These are phyloP conservation scores for Diprion similis DNA, from an alignment of 1,140 invertebrate species.

Conservation along the genomic window DNA sequence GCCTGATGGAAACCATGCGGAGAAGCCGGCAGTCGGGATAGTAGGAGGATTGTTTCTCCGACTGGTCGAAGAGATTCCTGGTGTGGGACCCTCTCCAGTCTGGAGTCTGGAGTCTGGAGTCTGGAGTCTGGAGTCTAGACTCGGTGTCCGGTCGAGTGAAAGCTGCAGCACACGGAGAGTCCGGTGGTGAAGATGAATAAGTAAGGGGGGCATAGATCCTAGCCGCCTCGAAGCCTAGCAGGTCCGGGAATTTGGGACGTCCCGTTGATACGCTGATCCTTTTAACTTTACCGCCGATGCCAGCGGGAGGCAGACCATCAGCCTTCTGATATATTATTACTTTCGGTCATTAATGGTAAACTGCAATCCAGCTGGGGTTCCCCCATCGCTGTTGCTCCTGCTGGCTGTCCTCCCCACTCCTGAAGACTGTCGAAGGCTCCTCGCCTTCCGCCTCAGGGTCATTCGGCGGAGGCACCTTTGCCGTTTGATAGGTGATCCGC, in stretches of 20 bases:
- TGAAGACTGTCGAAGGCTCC: neutral
- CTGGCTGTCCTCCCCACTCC: neutral
- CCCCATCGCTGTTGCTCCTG: neutral
- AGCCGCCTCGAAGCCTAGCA: too few relatives aligned
- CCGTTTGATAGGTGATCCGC: neutral
- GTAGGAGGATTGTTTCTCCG: too few relatives aligned
- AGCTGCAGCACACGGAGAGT: too few relatives aligned
- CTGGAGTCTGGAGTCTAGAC: too few relatives aligned
- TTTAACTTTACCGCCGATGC: conserved; percentile 56
- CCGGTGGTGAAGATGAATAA: too few relatives aligned
- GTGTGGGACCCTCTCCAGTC: too few relatives aligned
- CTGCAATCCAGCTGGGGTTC: conserved; percentile 47
- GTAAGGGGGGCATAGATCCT: neutral
- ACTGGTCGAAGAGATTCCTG: too few relatives aligned
- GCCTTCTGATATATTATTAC: conserved; percentile 55
- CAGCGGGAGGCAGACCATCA: conserved; percentile 52
- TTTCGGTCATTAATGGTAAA: conserved; percentile 58
- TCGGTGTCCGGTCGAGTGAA: too few relatives aligned
- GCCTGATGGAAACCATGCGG: too few relatives aligned
- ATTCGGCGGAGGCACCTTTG: neutral
- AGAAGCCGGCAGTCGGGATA: too few relatives aligned
- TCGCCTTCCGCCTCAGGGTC: neutral
- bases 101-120: too few relatives aligned
- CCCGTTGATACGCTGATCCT: conserved; percentile 56
- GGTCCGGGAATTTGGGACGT: conserved; percentile 35